These are phyloP conservation scores for Struthidea cinerea DNA, from an alignment of 2,113 vertebrate genomes.

Conservation along the genomic window DNA sequence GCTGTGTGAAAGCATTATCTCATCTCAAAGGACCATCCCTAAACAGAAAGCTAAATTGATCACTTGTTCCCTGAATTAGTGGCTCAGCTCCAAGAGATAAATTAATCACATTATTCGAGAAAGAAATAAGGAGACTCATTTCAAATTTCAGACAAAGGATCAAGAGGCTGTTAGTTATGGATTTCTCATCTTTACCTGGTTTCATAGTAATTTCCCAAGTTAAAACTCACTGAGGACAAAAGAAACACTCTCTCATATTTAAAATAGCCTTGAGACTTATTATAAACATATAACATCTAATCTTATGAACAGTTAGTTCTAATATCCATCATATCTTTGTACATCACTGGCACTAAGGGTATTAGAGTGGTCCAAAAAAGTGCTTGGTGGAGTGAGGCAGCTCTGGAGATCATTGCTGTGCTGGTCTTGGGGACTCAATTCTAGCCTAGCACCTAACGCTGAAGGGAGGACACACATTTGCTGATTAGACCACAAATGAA, in stretches of 20 bases:
- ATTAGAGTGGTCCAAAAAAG: not conserved
- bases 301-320: not conserved
- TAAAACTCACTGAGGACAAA: not conserved
- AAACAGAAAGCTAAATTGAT: conserved; percentile 32
- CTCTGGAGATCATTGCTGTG: not conserved
- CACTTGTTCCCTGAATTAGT: not conserved
- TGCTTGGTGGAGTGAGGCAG: not conserved
- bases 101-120: conserved; percentile 22
- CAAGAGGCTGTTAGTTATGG: not conserved
- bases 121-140: not conserved
- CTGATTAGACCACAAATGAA: not conserved
- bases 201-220: not conserved
- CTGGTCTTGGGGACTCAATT: not conserved
- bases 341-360: not conserved
- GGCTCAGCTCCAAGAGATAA: conserved; percentile 26
- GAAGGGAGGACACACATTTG: not conserved
- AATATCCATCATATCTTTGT: not conserved
- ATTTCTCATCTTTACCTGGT: not conserved
- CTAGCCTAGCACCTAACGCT: not conserved
- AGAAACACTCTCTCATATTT: not conserved
- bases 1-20: conserved; percentile 41
- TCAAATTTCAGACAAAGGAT: not conserved
- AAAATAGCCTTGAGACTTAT: not conserved
- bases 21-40: conserved; percentile 22
- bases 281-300: not conserved